Conservation (phyloP, 23 tunicate species). For the Ascidia mentula region DNA sequence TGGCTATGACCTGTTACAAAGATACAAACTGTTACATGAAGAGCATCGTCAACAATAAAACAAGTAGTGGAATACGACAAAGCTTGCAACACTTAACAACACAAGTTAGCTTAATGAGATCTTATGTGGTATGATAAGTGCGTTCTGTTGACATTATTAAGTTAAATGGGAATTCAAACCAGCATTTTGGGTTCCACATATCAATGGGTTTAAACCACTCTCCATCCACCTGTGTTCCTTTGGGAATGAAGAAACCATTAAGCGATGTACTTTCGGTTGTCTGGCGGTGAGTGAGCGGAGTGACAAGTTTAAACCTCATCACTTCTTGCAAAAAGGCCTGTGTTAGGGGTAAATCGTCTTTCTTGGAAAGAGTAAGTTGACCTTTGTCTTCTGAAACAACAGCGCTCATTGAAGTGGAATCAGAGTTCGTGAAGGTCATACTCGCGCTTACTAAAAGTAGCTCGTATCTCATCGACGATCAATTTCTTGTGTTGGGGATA, state of each 20-base stretch:
- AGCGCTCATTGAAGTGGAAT: too few relatives aligned
- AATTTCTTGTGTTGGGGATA: not conserved
- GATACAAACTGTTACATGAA: too few relatives aligned
- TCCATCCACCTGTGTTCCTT: conserved; percentile 9
- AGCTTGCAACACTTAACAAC: too few relatives aligned
- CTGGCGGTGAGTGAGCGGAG: not conserved
- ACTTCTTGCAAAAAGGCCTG: not conserved
- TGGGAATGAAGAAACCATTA: not conserved
- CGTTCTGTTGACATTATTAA: too few relatives aligned
- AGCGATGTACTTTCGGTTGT: not conserved
- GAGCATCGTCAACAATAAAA: too few relatives aligned
- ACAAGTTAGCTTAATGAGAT: too few relatives aligned
- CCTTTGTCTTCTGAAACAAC: not conserved
- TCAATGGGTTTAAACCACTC: too few relatives aligned
- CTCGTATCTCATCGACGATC: not conserved
- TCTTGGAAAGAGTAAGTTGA: not conserved
- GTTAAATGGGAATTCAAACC: too few relatives aligned
- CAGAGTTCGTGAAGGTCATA: too few relatives aligned
- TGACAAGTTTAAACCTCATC: not conserved
- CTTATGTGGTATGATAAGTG: too few relatives aligned
- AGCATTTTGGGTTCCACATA: too few relatives aligned
- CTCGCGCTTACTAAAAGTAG: not conserved
- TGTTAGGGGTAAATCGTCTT: not conserved
- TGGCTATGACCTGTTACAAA: conserved; percentile 8
- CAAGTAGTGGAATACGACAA: too few relatives aligned